Conservation (phyloP, 2,797 vertebrate species). For the Manis javanica region DNA sequence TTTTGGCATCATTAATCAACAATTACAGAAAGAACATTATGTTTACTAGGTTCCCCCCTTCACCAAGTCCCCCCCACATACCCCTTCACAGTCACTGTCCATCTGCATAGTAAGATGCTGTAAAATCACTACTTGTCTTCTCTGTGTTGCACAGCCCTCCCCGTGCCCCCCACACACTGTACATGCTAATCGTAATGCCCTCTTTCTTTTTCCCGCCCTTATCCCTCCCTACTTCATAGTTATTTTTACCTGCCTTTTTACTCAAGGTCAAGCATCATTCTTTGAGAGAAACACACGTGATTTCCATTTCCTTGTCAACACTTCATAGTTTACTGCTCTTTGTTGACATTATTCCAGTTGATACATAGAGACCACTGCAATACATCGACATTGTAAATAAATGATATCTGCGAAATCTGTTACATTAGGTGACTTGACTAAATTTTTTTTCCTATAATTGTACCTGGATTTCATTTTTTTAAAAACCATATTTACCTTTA, state of each 20-base stretch:
- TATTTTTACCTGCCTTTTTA: neutral
- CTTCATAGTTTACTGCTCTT: neutral
- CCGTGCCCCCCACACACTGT: too few relatives aligned
- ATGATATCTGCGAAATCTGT: constrained; percentile 48
- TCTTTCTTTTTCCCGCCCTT: too few relatives aligned
- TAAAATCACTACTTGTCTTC: too few relatives aligned
- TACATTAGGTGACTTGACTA: constrained; percentile 54
- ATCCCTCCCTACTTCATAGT: neutral
- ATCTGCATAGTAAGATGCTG: too few relatives aligned
- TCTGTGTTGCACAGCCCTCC: too few relatives aligned
- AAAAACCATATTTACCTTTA: constrained; percentile 73
- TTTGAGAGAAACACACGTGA: neutral
- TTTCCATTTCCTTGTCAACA: neutral
- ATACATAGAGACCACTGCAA: neutral
- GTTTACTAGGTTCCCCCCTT: too few relatives aligned
- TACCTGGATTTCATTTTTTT: constrained; percentile 65
- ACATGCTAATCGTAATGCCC: too few relatives aligned
- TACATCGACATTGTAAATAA: neutral
- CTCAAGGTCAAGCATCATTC: neutral
- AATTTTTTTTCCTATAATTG: neutral
- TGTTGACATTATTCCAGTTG: neutral
- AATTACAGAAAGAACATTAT: too few relatives aligned
- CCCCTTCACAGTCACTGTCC: too few relatives aligned
- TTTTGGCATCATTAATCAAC: too few relatives aligned
- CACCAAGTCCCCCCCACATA: too few relatives aligned